A percentile compares a stretch with the other conserved stretches of the same genome.
Conservation (phyloP, 2,113 vertebrate genomes). For the Ceratotherium simum region DNA sequence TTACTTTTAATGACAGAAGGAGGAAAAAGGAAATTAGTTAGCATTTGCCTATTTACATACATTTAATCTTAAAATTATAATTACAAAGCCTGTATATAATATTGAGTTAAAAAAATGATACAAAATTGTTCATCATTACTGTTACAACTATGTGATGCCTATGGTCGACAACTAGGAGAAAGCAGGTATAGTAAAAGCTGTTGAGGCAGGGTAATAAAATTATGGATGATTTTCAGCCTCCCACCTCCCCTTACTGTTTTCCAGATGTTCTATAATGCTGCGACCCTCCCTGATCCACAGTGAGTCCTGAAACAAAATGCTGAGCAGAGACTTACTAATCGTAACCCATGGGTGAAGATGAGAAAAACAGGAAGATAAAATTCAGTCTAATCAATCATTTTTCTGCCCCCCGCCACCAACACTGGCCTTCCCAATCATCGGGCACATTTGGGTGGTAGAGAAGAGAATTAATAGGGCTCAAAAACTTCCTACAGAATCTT, state of each 20-base stretch:
- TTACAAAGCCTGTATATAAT: conserved; percentile 24
- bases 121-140: neutral
- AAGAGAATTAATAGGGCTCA: conserved; percentile 19
- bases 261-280: neutral
- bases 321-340: neutral
- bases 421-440: neutral
- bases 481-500: conserved; percentile 4
- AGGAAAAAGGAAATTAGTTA: conserved; percentile 24
- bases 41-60: neutral
- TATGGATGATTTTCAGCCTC: neutral
- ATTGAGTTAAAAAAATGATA: neutral
- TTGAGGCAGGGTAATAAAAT: neutral
- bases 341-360: neutral
- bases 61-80: conserved; percentile 19
- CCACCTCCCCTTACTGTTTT: neutral
- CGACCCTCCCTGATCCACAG: neutral
- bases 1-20: conserved; percentile 29
- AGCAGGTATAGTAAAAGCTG: neutral
- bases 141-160: neutral
- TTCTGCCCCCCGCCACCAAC: neutral
- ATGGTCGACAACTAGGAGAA: neutral
- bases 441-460: neutral
- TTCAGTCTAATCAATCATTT: neutral
- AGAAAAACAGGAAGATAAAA: conserved; percentile 22
- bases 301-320: conserved; percentile 13